A percentile compares a stretch with the other conserved stretches of the same genome.
phyloP scores from a whole-genome alignment of 2,888 invertebrate genomes.

The Apamea epomidion region DNA sequence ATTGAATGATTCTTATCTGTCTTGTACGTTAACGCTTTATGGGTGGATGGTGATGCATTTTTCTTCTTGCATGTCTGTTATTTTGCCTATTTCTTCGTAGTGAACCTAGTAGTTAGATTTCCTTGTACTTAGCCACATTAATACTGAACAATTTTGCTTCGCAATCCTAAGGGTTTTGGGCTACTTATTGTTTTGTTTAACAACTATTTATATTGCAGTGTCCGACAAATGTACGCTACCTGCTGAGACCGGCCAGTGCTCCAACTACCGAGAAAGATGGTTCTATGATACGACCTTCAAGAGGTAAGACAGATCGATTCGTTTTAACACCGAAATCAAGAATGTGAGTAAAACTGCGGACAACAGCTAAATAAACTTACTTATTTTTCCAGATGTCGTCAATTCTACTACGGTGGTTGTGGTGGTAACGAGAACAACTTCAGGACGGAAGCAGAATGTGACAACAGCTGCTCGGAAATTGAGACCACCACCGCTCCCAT shows the following conservation, averaged over 20 bases:
- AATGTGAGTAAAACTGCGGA: background rate
- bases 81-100: background rate
- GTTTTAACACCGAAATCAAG: background rate
- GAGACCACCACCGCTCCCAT: constrained; percentile 66
- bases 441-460: constrained; percentile 92
- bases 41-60: constrained; percentile 9
- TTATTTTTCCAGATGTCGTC: constrained; percentile 90
- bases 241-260: constrained; percentile 94
- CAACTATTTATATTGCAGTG: constrained; percentile 69
- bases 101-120: constrained; percentile 6
- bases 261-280: constrained; percentile 94
- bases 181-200: background rate
- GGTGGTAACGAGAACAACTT: constrained; percentile 98
- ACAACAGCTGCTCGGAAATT: constrained; percentile 91
- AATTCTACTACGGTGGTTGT: constrained; percentile 98
- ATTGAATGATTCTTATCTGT: background rate
- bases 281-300: constrained; percentile 95
- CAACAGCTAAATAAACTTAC: background rate
- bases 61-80: constrained; percentile 30
- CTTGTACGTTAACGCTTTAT: constrained; percentile 14
- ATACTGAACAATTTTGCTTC: background rate
- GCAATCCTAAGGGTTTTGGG: background rate
- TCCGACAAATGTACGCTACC: constrained; percentile 93
- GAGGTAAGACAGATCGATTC: constrained; percentile 70
- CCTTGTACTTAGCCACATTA: background rate